Base-by-base conservation (phyloP, 2,797 vertebrate genomes). In the Setipinna tenuifilis region DNA sequence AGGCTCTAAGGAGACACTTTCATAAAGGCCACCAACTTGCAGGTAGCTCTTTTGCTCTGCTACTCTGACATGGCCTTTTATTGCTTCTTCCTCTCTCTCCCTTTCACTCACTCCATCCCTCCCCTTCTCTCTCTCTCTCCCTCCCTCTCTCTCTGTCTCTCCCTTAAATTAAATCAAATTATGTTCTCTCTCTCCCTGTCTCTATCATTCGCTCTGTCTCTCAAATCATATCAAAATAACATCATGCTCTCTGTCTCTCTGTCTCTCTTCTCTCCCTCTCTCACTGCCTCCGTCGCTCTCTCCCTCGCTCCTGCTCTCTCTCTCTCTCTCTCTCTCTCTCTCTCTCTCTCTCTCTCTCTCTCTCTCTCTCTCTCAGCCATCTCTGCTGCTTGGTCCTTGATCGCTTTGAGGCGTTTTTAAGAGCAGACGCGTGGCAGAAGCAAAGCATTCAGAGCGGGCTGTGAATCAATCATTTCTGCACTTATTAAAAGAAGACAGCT, bases 221-320 rank as follows among this genome's bases (percentile, higher is more conserved):
- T 19, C 28, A 28, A 75, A 75, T 23, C 28, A 11, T 31, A 10
- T 71, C 28, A n/a, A n/a, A n/a, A n/a, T n/a, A n/a, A n/a, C n/a
- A n/a, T n/a, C n/a, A n/a, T 9, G 3, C 25, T 7, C 59, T n/a
- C 6, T n/a, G 21, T 65, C 61, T 65, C n/a, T 65, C 61, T 25
- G 0, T 65, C 61, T 65, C 4, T 68, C 23, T 31, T 0, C 23
- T 6, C 2, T 21, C 7, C 59, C 59, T 65, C 62, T 65, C 23
- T 41, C 35, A 41, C 62, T 12, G 2, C 21, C 5, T 11, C 58
- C 21, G 17, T 59, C 6, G 12, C 50, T 54, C 50, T 16, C 2
- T 11, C 35, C 2, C 5, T 41, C 10, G 50, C 50, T 54, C 25
- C 91, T 89, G 85, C 91, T 88, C 88, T 92, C 88, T 88, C 65